phyloP scores from a whole-genome alignment of 53 echinoderm and acorn worm species.

The Echinometra lucunter region DNA sequence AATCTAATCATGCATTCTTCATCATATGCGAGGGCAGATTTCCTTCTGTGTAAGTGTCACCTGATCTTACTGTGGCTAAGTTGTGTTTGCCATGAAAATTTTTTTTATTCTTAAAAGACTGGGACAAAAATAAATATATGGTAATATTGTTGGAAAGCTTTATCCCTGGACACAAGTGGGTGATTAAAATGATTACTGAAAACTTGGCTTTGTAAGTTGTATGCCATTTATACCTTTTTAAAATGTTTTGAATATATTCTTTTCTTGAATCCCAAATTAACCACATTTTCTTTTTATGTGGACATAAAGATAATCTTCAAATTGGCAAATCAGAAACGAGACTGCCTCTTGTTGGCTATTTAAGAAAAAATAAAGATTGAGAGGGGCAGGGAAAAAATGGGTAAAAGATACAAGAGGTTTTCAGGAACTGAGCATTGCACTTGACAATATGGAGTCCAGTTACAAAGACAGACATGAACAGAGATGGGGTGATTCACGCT shows the following conservation, averaged over 20 bases:
- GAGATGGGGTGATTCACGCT: slow-evolving; percentile 64
- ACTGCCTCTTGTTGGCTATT: neutral
- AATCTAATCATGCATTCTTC: neutral
- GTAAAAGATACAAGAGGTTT: slow-evolving; percentile 52
- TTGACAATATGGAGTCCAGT: slow-evolving; percentile 63
- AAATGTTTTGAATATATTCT: neutral
- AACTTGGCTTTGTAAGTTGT: neutral
- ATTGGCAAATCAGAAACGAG: neutral
- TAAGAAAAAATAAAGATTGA: neutral
- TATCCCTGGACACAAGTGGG: neutral
- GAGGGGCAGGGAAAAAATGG: slow-evolving; percentile 1
- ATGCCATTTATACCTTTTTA: neutral
- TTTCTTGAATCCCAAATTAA: neutral
- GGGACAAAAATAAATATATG: neutral
- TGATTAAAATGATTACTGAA: neutral
- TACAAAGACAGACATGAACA: slow-evolving; percentile 42
- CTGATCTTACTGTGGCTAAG: neutral
- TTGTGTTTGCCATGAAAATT: neutral
- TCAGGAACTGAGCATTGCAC: slow-evolving; percentile 48
- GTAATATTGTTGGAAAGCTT: neutral
- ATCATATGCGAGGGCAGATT: neutral
- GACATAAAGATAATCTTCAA: neutral
- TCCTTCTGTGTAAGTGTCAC: neutral
- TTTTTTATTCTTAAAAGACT: neutral
- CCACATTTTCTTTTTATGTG: neutral